Evolutionary conservation across 2,797 vertebrate species (phyloP).

Genomic region (Enteromius afrohamiltoni): DNA sequence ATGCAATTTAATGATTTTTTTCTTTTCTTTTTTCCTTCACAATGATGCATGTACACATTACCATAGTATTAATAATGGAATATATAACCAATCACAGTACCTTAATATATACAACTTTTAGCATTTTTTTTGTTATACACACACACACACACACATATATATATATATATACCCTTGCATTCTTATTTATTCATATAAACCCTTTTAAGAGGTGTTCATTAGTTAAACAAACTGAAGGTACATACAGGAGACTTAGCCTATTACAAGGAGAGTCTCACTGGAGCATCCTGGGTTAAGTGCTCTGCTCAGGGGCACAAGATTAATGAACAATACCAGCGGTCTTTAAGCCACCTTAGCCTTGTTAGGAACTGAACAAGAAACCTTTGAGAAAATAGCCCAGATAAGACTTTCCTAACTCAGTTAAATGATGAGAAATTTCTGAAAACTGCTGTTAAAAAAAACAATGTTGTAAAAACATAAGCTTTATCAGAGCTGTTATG

Average conservation of each 20-base stretch:
- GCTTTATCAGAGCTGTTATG: background rate
- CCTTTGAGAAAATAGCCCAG: background rate
- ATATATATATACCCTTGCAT: too few species aligned
- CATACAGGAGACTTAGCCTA: background rate
- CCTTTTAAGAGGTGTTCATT: background rate
- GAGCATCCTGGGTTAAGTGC: slow-evolving; percentile 2
- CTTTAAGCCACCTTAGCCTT: background rate
- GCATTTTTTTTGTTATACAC: too few species aligned
- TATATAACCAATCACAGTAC: background rate
- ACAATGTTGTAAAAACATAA: background rate
- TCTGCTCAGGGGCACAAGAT: background rate
- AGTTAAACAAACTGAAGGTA: background rate
- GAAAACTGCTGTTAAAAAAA: background rate
- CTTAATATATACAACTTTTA: background rate
- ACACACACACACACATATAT: too few species aligned
- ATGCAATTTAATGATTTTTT: background rate
- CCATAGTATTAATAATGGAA: background rate
- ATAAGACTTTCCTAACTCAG: background rate
- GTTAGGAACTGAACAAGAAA: background rate
- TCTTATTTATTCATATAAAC: background rate
- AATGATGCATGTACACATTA: background rate
- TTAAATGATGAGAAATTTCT: background rate
- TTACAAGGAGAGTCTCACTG: background rate
- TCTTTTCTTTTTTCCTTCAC: background rate
- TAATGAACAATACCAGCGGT: background rate